phyloP scores from a whole-genome alignment of 2,797 vertebrate genomes.

The Acridotheres tristis region DNA sequence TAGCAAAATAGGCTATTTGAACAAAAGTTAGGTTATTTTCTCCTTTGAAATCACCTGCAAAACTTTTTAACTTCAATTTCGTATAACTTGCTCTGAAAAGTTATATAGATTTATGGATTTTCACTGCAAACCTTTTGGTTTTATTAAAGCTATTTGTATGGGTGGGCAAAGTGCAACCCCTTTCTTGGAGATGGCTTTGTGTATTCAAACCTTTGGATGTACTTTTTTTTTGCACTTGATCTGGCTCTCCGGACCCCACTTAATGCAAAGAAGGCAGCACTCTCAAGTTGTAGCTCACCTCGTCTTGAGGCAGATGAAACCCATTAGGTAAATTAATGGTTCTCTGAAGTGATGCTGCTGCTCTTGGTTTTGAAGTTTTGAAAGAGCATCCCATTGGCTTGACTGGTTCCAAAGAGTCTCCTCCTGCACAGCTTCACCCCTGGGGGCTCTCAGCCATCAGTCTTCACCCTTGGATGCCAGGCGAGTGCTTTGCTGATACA shows the following conservation, averaged over 20 bases:
- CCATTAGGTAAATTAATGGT: not conserved
- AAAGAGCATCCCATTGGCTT: not conserved
- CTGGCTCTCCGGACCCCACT: not conserved
- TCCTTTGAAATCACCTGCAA: not conserved
- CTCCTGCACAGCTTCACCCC: not conserved
- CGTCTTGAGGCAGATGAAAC: not conserved
- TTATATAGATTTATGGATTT: not conserved
- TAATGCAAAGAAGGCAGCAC: not conserved
- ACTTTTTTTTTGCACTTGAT: not conserved
- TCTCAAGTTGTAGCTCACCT: not conserved
- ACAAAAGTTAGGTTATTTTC: not conserved
- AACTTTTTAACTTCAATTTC: not conserved
- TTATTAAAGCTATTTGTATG: not conserved
- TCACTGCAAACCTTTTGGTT: not conserved
- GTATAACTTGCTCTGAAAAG: not conserved
- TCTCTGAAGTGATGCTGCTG: not conserved
- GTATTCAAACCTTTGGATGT: not conserved
- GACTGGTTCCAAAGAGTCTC: not conserved
- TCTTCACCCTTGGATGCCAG: not conserved
- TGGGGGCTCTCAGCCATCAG: not conserved
- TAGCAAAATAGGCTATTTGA: not conserved
- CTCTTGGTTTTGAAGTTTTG: not conserved
- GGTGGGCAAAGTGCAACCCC: not conserved
- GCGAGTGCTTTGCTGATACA: not conserved
- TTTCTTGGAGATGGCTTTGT: not conserved